These are phyloP conservation scores for Scrobipalpa costella DNA, from an alignment of 2,888 invertebrate genomes.

Conservation along the genomic window DNA sequence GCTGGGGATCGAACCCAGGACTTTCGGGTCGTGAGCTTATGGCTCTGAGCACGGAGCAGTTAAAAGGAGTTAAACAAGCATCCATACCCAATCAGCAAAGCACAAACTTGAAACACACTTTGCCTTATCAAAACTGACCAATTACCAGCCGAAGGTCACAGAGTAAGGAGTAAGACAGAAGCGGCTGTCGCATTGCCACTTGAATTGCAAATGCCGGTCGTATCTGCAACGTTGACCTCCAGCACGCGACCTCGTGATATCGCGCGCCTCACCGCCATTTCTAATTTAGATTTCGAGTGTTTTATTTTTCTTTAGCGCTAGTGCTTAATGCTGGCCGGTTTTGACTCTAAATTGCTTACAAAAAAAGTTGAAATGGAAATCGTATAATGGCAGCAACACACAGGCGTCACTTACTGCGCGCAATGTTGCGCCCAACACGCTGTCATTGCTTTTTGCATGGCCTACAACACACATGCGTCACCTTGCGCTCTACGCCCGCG, in stretches of 20 bases:
- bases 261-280: slow-evolving; percentile 45
- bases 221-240: slow-evolving; percentile 45
- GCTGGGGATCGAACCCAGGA: neutral
- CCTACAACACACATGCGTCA: too few species aligned
- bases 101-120: neutral
- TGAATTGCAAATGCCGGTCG: slow-evolving; percentile 53
- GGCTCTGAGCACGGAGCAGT: too few species aligned
- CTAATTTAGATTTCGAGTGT: slow-evolving; percentile 39
- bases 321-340: neutral
- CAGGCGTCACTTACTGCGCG: too few species aligned
- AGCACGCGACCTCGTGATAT: slow-evolving; percentile 56
- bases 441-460: too few species aligned
- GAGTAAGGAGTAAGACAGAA: slow-evolving; percentile 29
- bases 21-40: neutral
- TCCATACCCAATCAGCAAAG: neutral
- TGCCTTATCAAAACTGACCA: neutral
- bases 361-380: too few species aligned
- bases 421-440: too few species aligned
- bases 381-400: too few species aligned
- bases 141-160: neutral
- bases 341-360: too few species aligned
- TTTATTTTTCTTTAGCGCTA: slow-evolving; percentile 31
- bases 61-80: too few species aligned
- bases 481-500: too few species aligned
- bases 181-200: slow-evolving; percentile 49